Evolutionary conservation across 92 coral and sea anemone genomes (phyloP), one percentile per base, ranked within the genome.

Genomic region (Nematostella vectensis): DNA sequence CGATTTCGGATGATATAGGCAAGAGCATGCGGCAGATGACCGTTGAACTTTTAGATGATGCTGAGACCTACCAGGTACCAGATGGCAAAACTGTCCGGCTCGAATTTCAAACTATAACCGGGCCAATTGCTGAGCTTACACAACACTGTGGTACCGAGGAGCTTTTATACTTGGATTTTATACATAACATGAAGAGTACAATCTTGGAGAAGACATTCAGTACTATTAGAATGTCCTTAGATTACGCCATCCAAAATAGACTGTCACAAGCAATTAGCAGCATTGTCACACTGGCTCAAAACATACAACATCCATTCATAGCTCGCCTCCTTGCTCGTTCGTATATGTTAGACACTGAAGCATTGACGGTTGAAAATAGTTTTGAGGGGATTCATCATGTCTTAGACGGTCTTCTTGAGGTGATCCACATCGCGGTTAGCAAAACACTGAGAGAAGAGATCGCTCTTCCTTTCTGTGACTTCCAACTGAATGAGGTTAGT

Each of bases 381-480:
- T 66, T 66, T 17, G 51, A 53, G 9, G 44, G 55, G 45, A 55
- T 66, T 6, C 72, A 66, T 24, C 31, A 31, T 16, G 57, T 78
- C 3, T 28, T 39, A 22, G 83, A 70, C 43, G 72, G 72, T 3
- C 50, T 70, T 20, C 30, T 63, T 10, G 71, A 57, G 2, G 15
- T 59, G 20, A 52, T 77, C 21, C 54, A 53, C 22, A 2, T 15
- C 1, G 67, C 37, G 11, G 68, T 63, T 22, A 69, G 45, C 37
- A 17, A 47, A 13, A 54, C 69, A 4, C 52, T 77, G 13, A 65
- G 72, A 58, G 48, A 49, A 57, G 66, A 33, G 25, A 50, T 77
- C 40, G 64, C 85, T 2, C 31, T 0, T 27, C 85, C 85, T 15
- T 66, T 78, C 11, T 62, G 76, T 28, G 62, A 77, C 25, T 65